Percentiles rank a stretch among this genome's conserved stretches.
Evolutionary conservation across 1,140 invertebrate species (phyloP).

Genomic region (Lithobius niger): DNA sequence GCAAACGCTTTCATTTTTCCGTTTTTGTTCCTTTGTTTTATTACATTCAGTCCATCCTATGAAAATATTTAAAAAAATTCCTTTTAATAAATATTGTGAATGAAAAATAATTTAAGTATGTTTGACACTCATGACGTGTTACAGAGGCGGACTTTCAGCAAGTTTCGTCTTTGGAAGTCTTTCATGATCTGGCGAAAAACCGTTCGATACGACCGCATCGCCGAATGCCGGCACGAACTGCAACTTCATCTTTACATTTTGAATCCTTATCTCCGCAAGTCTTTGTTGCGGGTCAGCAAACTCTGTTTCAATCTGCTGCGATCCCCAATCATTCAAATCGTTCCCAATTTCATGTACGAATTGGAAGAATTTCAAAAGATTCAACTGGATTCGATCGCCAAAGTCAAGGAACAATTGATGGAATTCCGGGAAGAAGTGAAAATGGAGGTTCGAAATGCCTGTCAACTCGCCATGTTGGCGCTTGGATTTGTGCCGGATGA

Average conservation of each 20-base stretch:
- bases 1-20: no score
- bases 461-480: constrained; percentile 51
- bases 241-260: constrained; percentile 54
- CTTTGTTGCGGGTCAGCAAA: constrained; percentile 49
- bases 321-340: constrained; percentile 21
- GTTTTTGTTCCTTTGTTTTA: no score
- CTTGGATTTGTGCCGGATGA: constrained; percentile 56
- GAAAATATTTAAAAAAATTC: not conserved
- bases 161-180: constrained; percentile 64
- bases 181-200: constrained; percentile 66
- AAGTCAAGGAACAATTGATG: constrained; percentile 36
- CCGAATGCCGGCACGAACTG: constrained; percentile 40
- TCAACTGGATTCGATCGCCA: constrained; percentile 29
- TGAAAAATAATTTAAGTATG: no score
- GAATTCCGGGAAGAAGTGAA: constrained; percentile 45
- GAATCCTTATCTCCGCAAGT: constrained; percentile 51
- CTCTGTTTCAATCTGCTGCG: constrained; percentile 50
- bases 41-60: no score
- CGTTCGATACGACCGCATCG: constrained; percentile 52
- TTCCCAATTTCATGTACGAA: not conserved
- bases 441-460: constrained; percentile 51
- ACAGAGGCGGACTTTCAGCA: constrained; percentile 53
- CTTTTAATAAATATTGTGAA: no score
- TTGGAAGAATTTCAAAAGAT: constrained; percentile 8
- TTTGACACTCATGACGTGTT: no score